Base-by-base conservation (phyloP, 2,113 vertebrate species). In the Euleptes europaea region DNA sequence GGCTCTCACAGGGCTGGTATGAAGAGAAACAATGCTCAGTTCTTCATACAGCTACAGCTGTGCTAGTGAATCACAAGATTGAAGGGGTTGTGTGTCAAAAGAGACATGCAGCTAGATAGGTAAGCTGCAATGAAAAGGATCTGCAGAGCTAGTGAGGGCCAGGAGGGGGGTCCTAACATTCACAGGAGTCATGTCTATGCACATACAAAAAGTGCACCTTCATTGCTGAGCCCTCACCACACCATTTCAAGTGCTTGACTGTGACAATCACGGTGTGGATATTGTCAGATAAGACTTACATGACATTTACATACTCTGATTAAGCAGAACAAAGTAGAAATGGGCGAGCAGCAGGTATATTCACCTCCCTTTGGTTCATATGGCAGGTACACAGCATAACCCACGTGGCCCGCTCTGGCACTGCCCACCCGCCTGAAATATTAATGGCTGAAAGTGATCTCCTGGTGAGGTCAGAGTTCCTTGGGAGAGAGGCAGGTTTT, bases 401-500 rank as follows among this genome's bases (percentile, higher is more conserved):
- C 69, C 69, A 38, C 12, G 35, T 19, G 33, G 69, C 19, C 15
- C 3, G 7, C 5, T 51, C 47, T 19, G 15, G 35, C 23, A 51
- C 28, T 14, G 13, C 72, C 19, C 72, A 28, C 14, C 44, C 17
- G 63, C 63, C 65, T 77, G 72, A 60, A 82, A 82, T 82, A 86
- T 77, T 82, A 35, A 49, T 69, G 65, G 38, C 63, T 82, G 85
- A 60, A 82, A 82, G 38, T 6, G 80, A 76, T 76, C 79, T 19
- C 8, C 14, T 60, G 63, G 85, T 65, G 54, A 78, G 19, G 19
- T 1, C 19, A 40, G 63, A 5, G 47, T 17, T 42, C 35, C 26
- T 38, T 3, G 35, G 19, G 6, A 21, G 19, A 19, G 4, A 28
- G 8, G 9, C 15, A 21, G 9, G 28, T 23, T 35, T 12, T 40